Evolutionary conservation across 1,140 invertebrate species (phyloP), one percentile per base, ranked within the genome.

Genomic region (Leptinotarsa lineolata): DNA sequence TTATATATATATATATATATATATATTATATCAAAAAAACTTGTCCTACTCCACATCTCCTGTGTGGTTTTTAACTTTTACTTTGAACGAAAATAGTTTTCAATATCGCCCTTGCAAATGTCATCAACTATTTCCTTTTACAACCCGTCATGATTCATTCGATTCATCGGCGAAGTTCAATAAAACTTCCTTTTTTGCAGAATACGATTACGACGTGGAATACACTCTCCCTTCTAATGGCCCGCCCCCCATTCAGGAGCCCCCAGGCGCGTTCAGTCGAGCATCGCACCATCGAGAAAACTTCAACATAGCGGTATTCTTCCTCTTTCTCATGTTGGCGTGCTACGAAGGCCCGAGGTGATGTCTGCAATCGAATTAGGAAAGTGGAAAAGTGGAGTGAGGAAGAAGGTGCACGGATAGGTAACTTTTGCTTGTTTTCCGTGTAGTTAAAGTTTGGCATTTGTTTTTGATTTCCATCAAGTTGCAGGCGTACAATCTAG

Each of bases 141-240:
- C 30, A 39, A 11, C 30, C 30, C 30, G 30, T 39, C 30, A 39
- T 39, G 30, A 8, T 39, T 39, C 30, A 39, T 39, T 39, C 30
- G 30, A 39, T 39, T 39, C 30, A 39, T 39, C 30, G 30, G 30
- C 30, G 30, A 39, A 39, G 30, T 39, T 39, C 30, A 39, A 39
- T 39, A 11, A 39, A 39, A 39, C 8, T 39, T 8, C 11, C n/a
- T 54, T 54, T 54, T 54, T 54, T 54, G 5, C 48, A 54, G 82
- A 83, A 67, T 82, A 82, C 74, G 82, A 81, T 72, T 80, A 83
- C 74, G 81, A 82, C 60, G 74, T 72, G 16, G 82, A 83, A 39
- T 83, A 81, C 75, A 83, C 80, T 60, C 78, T 83, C 21, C 78
- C 82, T 15, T 83, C 82, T 22, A 81, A 82, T 68, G 78, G 80